Evolutionary conservation across 2,797 vertebrate genomes (phyloP), one percentile per base, ranked within the genome.

Genomic region (Antrozous pallidus): DNA sequence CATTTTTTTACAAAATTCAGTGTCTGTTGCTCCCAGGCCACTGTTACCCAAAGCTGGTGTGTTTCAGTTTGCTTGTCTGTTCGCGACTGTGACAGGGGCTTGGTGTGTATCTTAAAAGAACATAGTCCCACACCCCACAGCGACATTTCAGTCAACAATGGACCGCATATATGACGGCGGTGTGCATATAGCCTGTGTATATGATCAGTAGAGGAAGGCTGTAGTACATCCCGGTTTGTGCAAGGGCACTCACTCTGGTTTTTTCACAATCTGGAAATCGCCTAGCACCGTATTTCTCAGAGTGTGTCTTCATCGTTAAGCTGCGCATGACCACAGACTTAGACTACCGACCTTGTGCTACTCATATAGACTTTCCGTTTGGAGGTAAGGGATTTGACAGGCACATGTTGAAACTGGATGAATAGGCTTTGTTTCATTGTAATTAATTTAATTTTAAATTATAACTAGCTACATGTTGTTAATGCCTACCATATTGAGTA

Each of bases 371-470:
- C 18, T 86, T 93, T 87, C 38, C 0, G 5, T 84, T 91, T 75
- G 54, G n/a, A 47, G 65, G 38, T n/a, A 82, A 82, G 56, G 36
- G 26, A 31, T 89, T 58, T 86, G 24, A 83, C 2, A 92, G 67
- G 49, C 65, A 80, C 20, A 17, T 45, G 18, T 79, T 93, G 90
- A 90, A 93, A 83, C 33, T 84, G 84, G 61, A 24, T 89, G 54
- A 94, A 42, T 12, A 90, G n/a, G 36, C 31, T 88, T 95, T 40
- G 31, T 93, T 90, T 90, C 13, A n/a, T 75, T 88, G 77, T 54
- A 84, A 38, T 56, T 83, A 81, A 78, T 63, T 91, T 74, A 63
- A 24, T 84, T 82, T 88, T 89, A 67, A 92, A 65, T 67, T 69
- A 54, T 96, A 87, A 86, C n/a, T 88, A 70, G n/a, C 65, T 47